phyloP scores from a whole-genome alignment of 92 coral and sea anemone genomes.

The Heteractis magnifica region DNA sequence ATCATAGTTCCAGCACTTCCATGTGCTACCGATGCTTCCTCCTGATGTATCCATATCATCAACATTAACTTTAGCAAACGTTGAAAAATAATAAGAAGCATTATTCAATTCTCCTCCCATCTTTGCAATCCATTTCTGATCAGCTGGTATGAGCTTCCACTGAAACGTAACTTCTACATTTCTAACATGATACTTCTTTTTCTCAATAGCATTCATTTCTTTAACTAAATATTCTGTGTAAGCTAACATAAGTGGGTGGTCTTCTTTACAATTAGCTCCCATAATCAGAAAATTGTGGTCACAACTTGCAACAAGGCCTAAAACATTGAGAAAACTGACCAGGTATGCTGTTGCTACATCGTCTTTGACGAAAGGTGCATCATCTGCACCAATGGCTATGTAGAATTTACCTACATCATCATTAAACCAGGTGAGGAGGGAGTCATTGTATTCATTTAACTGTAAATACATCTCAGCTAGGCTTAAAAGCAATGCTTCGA shows the following conservation, averaged over 20 bases:
- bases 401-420: not conserved
- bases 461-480: conserved; percentile 11
- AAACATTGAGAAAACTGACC: not conserved
- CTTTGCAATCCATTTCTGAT: no score
- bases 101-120: no score
- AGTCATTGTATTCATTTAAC: conserved; percentile 10
- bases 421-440: conserved; percentile 2
- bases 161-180: no score
- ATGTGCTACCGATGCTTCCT: no score
- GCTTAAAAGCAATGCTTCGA: conserved; percentile 4
- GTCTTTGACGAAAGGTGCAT: not conserved
- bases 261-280: conserved; percentile 3
- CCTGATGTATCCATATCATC: no score
- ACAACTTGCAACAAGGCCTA: conserved; percentile 6
- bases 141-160: no score
- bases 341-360: conserved; percentile 9
- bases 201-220: no score
- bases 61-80: no score
- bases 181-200: no score
- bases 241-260: conserved; percentile 6
- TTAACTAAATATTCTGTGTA: not conserved
- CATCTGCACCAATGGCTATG: not conserved
- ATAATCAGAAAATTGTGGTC: not conserved
- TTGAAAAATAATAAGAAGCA: no score
- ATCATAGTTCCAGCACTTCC: no score